A percentile compares a stretch with the other conserved stretches of the same genome.
Conservation (phyloP, 37 sponge, comb jelly and placozoan genomes). For the Aplysina aerophoba region DNA sequence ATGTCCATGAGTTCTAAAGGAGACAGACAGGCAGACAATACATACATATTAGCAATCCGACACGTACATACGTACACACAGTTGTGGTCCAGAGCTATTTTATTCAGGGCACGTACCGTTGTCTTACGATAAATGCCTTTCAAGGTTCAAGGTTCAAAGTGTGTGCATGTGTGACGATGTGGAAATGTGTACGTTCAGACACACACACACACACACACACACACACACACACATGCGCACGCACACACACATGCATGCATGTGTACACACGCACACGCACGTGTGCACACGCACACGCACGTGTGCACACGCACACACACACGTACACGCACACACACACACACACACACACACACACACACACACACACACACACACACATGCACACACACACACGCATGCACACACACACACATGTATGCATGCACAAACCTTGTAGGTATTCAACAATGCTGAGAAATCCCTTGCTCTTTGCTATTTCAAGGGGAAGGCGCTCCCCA, state of each 20-base stretch:
- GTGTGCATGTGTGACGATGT: too few relatives aligned
- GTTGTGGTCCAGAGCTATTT: too few relatives aligned
- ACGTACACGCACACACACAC: not conserved
- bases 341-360: slow-evolving; percentile 16
- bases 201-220: not conserved
- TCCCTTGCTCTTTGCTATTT: slow-evolving; percentile 47
- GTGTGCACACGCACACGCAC: not conserved
- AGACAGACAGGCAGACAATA: not conserved
- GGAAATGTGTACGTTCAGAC: not conserved
- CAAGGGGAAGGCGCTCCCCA: slow-evolving; percentile 69
- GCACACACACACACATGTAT: not conserved
- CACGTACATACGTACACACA: not conserved
- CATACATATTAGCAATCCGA: too few relatives aligned
- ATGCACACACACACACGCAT: not conserved
- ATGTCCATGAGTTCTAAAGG: too few relatives aligned
- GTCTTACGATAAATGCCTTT: too few relatives aligned
- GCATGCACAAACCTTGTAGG: slow-evolving; percentile 44
- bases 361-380: slow-evolving; percentile 18
- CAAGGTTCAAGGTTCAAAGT: too few relatives aligned
- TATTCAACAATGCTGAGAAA: slow-evolving; percentile 45
- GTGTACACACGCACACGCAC: not conserved
- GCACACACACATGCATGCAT: not conserved
- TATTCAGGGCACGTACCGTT: too few relatives aligned
- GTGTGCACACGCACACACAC: not conserved
- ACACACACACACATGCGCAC: not conserved